A percentile compares a stretch with the other conserved stretches of the same genome.
phyloP scores from a whole-genome alignment of 2,797 vertebrate genomes.

The Monodelphis domestica region DNA sequence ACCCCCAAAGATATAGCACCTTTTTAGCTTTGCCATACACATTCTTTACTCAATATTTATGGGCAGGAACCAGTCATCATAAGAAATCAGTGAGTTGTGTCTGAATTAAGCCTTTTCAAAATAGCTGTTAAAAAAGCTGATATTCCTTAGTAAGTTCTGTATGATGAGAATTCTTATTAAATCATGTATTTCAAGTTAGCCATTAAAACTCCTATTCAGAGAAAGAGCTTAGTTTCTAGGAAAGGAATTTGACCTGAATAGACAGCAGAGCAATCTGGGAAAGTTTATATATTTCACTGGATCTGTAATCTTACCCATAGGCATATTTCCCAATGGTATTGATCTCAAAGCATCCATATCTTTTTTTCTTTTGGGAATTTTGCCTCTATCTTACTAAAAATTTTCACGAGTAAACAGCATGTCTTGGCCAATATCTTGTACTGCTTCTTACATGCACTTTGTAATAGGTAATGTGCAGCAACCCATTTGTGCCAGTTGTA shows the following conservation, averaged over 20 bases:
- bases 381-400: background rate
- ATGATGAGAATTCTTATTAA: background rate
- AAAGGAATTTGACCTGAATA: slow-evolving; percentile 31
- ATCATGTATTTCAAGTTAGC: background rate
- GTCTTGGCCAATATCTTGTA: background rate
- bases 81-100: background rate
- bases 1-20: background rate
- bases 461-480: background rate
- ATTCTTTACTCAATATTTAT: background rate
- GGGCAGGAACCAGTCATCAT: background rate
- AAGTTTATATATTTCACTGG: background rate
- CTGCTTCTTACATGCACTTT: background rate
- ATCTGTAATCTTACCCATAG: background rate
- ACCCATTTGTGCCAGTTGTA: background rate
- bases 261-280: background rate
- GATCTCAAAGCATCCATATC: background rate
- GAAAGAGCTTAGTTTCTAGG: background rate
- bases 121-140: background rate
- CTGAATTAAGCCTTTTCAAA: background rate
- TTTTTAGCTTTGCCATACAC: background rate
- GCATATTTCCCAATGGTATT: background rate
- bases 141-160: background rate
- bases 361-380: background rate
- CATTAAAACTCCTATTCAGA: background rate
- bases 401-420: background rate